Percentiles rank a stretch among this genome's conserved stretches.
Evolutionary conservation across 2,797 vertebrate species (phyloP).

Genomic region (Onychomys torridus): DNA sequence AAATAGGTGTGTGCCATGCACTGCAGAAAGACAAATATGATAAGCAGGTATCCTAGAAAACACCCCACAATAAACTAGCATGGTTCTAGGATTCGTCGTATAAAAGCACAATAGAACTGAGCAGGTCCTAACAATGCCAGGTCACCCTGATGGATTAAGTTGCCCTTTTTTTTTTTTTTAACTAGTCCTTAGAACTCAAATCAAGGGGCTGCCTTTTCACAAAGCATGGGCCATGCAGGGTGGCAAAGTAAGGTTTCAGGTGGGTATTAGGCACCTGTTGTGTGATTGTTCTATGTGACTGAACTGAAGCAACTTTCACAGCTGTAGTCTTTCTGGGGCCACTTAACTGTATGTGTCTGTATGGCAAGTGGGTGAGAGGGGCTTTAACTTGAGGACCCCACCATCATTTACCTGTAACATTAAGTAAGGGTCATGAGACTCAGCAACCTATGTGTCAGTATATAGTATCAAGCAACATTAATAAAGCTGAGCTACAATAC

Average conservation of each 20-base stretch:
- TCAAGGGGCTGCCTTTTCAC: not conserved
- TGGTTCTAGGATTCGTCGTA: not conserved
- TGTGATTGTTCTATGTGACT: not conserved
- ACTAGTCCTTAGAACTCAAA: constrained; percentile 21
- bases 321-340: not conserved
- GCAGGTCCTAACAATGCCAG: not conserved
- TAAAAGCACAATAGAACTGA: constrained; percentile 25
- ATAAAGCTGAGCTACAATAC: constrained; percentile 7
- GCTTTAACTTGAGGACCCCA: constrained; percentile 7
- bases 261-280: not conserved
- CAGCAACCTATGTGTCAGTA: not conserved
- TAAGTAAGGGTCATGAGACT: not conserved
- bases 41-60: not conserved
- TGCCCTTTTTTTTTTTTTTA: not conserved
- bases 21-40: not conserved
- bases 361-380: not conserved
- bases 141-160: not conserved
- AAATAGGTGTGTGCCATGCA: not conserved
- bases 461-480: not conserved
- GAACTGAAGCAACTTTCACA: not conserved
- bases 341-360: not conserved
- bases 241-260: not conserved
- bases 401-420: not conserved
- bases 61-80: not conserved
- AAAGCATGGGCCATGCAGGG: not conserved